phyloP scores from a whole-genome alignment of 2,888 invertebrate genomes.

The Calliopum simillimum region DNA sequence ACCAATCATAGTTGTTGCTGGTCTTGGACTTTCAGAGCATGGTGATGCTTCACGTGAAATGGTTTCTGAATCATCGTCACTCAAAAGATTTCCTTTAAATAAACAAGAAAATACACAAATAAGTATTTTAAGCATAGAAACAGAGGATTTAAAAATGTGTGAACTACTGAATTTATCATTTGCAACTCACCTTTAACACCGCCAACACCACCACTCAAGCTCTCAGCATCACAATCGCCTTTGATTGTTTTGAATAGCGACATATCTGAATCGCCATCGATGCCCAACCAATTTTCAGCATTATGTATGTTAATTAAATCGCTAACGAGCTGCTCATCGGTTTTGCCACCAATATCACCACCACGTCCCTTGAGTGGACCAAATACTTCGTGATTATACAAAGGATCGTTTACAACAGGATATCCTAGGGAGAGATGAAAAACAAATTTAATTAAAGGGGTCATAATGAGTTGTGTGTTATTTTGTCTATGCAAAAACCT shows the following conservation, averaged over 20 bases:
- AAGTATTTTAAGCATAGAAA: not conserved
- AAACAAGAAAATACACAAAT: not conserved
- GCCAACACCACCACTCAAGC: constrained; percentile 53
- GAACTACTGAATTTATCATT: not conserved
- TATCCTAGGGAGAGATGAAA: constrained; percentile 73
- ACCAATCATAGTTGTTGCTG: constrained; percentile 40
- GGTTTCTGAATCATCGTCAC: constrained; percentile 75
- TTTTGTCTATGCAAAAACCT: too few relatives aligned
- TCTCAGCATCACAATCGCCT: constrained; percentile 74
- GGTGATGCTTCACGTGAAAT: constrained; percentile 80
- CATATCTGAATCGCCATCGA: constrained; percentile 88
- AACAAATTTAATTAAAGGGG: not conserved
- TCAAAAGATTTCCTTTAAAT: constrained; percentile 57
- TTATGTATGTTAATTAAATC: constrained; percentile 94
- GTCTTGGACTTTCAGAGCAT: constrained; percentile 73
- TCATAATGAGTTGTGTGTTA: too few relatives aligned
- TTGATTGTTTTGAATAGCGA: constrained; percentile 82
- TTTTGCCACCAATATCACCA: constrained; percentile 88
- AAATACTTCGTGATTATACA: constrained; percentile 97
- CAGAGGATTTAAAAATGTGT: not conserved
- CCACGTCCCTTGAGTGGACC: constrained; percentile 93
- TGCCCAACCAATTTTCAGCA: constrained; percentile 93
- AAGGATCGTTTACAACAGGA: constrained; percentile 96
- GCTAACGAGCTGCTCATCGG: constrained; percentile 87
- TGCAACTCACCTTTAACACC: constrained; percentile 27